Percentiles rank a stretch among this genome's conserved stretches.
phyloP scores from a whole-genome alignment of 2,888 invertebrate species.

The Ischnus inquisitorius region DNA sequence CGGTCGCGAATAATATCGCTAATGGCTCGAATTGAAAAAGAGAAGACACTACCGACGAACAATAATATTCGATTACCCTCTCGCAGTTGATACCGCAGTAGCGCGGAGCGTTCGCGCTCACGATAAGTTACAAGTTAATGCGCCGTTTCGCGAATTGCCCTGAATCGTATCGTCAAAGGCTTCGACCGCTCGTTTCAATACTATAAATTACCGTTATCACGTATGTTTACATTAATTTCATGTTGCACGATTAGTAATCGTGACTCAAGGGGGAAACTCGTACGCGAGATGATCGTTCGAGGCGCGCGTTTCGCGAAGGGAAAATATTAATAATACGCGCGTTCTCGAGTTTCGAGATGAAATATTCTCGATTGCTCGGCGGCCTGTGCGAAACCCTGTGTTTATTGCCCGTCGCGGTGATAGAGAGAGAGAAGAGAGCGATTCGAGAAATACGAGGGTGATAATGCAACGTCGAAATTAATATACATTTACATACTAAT shows the following conservation, averaged over 20 bases:
- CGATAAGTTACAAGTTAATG: constrained; percentile 66
- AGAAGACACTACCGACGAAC: not conserved
- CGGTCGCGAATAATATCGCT: constrained; percentile 49
- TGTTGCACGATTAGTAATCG: constrained; percentile 82
- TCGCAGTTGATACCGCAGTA: not conserved
- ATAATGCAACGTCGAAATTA: constrained; percentile 58
- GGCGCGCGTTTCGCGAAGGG: constrained; percentile 32
- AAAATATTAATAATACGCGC: constrained; percentile 38
- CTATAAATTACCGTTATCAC: constrained; percentile 82
- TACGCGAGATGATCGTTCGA: constrained; percentile 53
- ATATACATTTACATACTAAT: constrained; percentile 47
- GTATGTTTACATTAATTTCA: constrained; percentile 82
- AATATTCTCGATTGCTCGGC: constrained; percentile 35
- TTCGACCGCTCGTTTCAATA: constrained; percentile 70
- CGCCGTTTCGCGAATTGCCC: constrained; percentile 68
- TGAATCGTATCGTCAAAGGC: constrained; percentile 70
- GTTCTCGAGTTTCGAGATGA: constrained; percentile 11
- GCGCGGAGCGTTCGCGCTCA: constrained; percentile 28
- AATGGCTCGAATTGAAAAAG: constrained; percentile 45
- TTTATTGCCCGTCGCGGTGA: constrained; percentile 73
- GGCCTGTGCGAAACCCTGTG: constrained; percentile 70
- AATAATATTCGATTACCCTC: constrained; percentile 20
- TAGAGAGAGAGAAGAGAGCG: no score
- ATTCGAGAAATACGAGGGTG: constrained; percentile 48
- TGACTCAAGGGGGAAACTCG: constrained; percentile 67